phyloP scores from a whole-genome alignment of 2,797 vertebrate species.

The Poecilia picta region DNA sequence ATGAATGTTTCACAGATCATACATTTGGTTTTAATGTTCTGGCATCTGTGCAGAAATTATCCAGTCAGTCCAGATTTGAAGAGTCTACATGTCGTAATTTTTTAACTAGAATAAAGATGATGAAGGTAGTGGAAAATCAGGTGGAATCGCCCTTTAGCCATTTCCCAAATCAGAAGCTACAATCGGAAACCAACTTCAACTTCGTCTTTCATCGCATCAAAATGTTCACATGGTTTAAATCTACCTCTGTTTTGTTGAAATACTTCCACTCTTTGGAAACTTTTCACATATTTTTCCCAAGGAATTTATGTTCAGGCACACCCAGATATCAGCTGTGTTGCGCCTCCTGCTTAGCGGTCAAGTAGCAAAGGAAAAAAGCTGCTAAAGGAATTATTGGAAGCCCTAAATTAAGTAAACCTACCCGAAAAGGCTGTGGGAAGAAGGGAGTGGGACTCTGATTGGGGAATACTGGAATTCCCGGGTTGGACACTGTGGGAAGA shows the following conservation, averaged over 20 bases:
- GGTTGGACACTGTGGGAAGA: constrained; percentile 53
- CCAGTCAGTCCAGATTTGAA: no score
- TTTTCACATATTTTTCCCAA: neutral
- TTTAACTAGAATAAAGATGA: no score
- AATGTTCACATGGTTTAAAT: neutral
- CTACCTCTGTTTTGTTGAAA: neutral
- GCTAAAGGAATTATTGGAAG: constrained; percentile 30
- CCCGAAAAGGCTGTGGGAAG: constrained; percentile 67
- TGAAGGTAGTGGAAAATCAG: no score
- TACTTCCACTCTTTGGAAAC: constrained; percentile 3
- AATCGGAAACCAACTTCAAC: no score
- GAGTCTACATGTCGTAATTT: no score
- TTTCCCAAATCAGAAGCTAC: no score
- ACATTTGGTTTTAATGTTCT: no score
- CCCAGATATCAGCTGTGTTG: constrained; percentile 47
- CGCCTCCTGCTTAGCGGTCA: constrained; percentile 17
- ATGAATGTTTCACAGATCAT: no score
- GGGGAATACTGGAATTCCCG: constrained; percentile 64
- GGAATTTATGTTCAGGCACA: constrained; percentile 31
- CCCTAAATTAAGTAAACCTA: constrained; percentile 46
- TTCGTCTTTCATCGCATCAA: neutral
- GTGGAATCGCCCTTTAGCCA: no score
- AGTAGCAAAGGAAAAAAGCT: constrained; percentile 25
- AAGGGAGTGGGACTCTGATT: constrained; percentile 28
- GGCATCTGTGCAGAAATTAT: no score